Conservation (phyloP, 2,797 vertebrate genomes). For the Platalea minor region DNA sequence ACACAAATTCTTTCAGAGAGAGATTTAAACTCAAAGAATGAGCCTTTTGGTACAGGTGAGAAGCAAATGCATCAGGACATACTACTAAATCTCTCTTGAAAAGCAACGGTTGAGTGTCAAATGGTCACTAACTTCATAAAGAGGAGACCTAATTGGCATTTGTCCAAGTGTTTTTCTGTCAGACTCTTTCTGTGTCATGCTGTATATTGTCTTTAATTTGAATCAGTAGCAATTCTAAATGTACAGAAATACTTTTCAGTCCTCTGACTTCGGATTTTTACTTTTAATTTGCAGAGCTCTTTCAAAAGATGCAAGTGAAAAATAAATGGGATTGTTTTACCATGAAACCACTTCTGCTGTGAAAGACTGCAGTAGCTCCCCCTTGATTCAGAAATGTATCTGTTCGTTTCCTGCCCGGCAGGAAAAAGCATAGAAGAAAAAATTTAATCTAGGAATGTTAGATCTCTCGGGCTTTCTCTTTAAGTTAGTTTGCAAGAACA, state of each 20-base stretch:
- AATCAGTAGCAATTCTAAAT: background rate
- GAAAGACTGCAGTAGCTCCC: background rate
- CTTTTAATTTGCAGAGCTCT: background rate
- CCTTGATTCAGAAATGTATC: background rate
- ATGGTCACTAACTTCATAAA: background rate
- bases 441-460: background rate
- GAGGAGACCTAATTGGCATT: background rate
- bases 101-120: background rate
- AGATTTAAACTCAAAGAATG: background rate
- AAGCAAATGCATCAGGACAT: background rate
- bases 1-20: background rate
- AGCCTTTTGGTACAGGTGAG: background rate
- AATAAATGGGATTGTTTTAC: background rate
- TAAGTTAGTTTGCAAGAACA: background rate
- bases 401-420: background rate
- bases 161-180: background rate
- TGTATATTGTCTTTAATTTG: background rate
- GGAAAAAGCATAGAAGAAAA: background rate
- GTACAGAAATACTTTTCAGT: background rate
- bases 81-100: background rate
- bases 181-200: background rate
- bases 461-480: background rate
- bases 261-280: background rate
- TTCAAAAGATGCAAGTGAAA: background rate
- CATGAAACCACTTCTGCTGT: background rate